Evolutionary conservation across 2,797 vertebrate species (phyloP).

Genomic region (Neosilurus mollespiculum): DNA sequence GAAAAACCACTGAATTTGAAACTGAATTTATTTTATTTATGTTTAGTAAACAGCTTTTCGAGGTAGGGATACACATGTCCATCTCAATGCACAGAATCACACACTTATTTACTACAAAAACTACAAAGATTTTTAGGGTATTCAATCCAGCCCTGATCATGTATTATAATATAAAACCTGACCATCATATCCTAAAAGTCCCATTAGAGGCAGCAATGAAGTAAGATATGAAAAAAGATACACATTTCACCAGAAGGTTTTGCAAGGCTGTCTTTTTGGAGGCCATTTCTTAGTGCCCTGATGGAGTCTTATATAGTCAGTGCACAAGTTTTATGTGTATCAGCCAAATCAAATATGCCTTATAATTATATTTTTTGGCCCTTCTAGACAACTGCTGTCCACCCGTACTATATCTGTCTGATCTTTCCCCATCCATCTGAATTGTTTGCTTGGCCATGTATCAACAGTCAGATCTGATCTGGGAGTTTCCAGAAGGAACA

Average conservation of each 20-base stretch:
- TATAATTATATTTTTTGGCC: slow-evolving; percentile 33
- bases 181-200: neutral
- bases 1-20: neutral
- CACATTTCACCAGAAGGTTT: slow-evolving; percentile 10
- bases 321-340: slow-evolving; percentile 6
- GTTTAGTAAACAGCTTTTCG: neutral
- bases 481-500: slow-evolving; percentile 31
- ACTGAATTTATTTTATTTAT: neutral
- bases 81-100: neutral
- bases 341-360: slow-evolving; percentile 30
- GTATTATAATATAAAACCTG: neutral
- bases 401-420: slow-evolving; percentile 27
- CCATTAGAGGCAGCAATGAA: neutral
- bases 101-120: neutral
- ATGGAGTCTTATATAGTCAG: slow-evolving; percentile 10
- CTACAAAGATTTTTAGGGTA: neutral
- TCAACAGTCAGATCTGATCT: slow-evolving; percentile 30
- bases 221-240: neutral
- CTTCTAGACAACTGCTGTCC: slow-evolving; percentile 20
- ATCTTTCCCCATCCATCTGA: slow-evolving; percentile 29
- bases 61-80: neutral
- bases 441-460: slow-evolving; percentile 30
- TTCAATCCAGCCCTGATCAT: neutral
- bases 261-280: neutral
- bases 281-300: slow-evolving; percentile 8